Evolutionary conservation across 2,888 invertebrate species (phyloP), one percentile per base, ranked within the genome.

Genomic region (Drosophila demipolita): DNA sequence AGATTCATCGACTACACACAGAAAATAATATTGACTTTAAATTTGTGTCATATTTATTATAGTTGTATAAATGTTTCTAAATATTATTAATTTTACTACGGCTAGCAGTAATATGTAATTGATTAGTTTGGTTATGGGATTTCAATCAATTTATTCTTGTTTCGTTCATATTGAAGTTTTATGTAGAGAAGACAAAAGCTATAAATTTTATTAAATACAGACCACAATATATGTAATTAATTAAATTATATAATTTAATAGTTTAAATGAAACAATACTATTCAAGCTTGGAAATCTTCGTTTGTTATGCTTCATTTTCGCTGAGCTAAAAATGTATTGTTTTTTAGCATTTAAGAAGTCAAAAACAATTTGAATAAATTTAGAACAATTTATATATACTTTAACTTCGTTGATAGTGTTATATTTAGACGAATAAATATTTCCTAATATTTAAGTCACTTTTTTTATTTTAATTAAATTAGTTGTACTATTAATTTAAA

Each of bases 1-100:
- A 82, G 66, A 66, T 62, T 78, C 67, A 79, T 23, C 35, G 20
- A 23, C 8, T 45, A 48, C 32, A 45, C 53, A 38, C 53, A 48
- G n/a, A 55, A 26, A 38, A 55, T 38, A 49, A 26, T 5, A 49
- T 26, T 49, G 49, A 8, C 26, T 8, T 48, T 0, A 3, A 7
- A 12, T 45, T 6, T 20, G 20, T 1, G 12, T 7, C 12, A 20
- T 3, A 7, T 20, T 15, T 15, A 20, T 45, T 15, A 20, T 8
- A 23, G 7, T 45, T 45, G 15, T 45, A 15, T 2, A 2, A 15
- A 15, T 45, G 15, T 20, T 38, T 7, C 17, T 3, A 38, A 17
- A 8, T 38, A 17, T 8, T 7, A 45, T 23, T 8, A 29, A 7
- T 1, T 15, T 8, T 15, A 23, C 7, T 7, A 15, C 45, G 8